Percentiles rank a stretch among this genome's conserved stretches.
These are phyloP conservation scores for Drosophila macrospina DNA, from an alignment of 2,888 invertebrate species.

Conservation along the genomic window DNA sequence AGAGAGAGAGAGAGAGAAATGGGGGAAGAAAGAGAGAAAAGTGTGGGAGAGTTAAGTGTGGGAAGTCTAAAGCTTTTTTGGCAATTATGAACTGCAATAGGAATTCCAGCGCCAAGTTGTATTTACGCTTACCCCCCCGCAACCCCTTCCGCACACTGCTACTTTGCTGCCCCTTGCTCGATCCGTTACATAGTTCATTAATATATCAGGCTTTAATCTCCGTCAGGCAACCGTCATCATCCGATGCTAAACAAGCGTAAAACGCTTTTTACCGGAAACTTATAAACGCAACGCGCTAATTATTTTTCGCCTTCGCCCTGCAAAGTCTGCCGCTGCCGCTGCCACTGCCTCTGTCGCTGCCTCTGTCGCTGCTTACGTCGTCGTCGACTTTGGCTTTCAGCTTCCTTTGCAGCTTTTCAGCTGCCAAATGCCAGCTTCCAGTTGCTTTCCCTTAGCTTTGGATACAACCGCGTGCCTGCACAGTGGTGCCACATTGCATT, in stretches of 20 bases:
- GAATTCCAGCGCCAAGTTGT: conserved; percentile 8
- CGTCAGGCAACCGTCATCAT: conserved; percentile 43
- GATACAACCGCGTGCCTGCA: not conserved
- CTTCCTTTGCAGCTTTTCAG: conserved; percentile 13
- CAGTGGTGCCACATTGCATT: conserved; percentile 5
- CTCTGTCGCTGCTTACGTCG: not conserved
- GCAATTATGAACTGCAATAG: conserved; percentile 43
- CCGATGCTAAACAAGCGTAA: conserved; percentile 60
- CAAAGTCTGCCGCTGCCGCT: not conserved
- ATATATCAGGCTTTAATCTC: conserved; percentile 67
- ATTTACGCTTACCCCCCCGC: not conserved
- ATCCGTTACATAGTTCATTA: conserved; percentile 56
- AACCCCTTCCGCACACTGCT: no score
- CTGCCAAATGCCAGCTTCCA: conserved; percentile 10
- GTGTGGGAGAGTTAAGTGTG: not conserved
- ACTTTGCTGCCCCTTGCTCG: not conserved
- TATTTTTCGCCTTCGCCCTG: conserved; percentile 54
- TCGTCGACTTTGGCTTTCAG: conserved; percentile 9
- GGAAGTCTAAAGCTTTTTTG: conserved; percentile 21
- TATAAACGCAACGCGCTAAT: conserved; percentile 76
- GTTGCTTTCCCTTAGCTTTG: conserved; percentile 9
- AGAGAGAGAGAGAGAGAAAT: not conserved
- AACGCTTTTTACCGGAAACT: conserved; percentile 75
- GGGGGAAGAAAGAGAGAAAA: not conserved
- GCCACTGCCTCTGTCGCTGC: not conserved